Percentiles rank a stretch among this genome's conserved stretches.
Conservation (phyloP, 2,888 invertebrate species). For the Eubasilissa splendida region DNA sequence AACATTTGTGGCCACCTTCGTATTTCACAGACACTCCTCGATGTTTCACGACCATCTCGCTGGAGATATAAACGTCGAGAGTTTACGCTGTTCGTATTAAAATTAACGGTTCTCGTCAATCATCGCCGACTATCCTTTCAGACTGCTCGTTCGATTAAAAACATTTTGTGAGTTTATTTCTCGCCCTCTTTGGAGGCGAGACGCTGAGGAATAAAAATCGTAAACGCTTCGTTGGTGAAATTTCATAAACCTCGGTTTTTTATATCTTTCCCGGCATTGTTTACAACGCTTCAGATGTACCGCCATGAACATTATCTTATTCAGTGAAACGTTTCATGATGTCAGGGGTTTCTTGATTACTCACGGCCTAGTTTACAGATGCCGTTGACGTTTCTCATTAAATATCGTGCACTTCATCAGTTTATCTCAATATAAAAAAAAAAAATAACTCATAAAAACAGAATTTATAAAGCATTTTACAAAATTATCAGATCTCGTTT, state of each 20-base stretch:
- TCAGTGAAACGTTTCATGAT: neutral
- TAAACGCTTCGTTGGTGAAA: neutral
- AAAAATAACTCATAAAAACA: too few species aligned
- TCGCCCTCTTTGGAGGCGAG: neutral
- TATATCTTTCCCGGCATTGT: conserved; percentile 1
- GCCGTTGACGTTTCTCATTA: too few species aligned
- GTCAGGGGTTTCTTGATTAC: neutral
- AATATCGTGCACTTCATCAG: too few species aligned
- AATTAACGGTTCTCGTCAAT: neutral
- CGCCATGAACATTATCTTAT: neutral
- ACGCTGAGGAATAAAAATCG: neutral
- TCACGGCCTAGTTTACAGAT: neutral
- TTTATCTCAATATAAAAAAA: too few species aligned
- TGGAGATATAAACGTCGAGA: too few species aligned
- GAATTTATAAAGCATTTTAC: too few species aligned
- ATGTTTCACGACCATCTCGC: too few species aligned
- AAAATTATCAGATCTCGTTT: too few species aligned
- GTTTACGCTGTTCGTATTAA: neutral
- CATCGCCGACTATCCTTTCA: neutral
- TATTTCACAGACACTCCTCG: too few species aligned
- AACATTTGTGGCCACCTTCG: too few species aligned
- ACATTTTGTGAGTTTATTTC: neutral
- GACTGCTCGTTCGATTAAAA: neutral
- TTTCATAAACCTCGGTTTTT: neutral
- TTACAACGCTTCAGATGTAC: neutral